Conservation (phyloP, 2,797 vertebrate genomes). For the Sebastes diploproa region DNA sequence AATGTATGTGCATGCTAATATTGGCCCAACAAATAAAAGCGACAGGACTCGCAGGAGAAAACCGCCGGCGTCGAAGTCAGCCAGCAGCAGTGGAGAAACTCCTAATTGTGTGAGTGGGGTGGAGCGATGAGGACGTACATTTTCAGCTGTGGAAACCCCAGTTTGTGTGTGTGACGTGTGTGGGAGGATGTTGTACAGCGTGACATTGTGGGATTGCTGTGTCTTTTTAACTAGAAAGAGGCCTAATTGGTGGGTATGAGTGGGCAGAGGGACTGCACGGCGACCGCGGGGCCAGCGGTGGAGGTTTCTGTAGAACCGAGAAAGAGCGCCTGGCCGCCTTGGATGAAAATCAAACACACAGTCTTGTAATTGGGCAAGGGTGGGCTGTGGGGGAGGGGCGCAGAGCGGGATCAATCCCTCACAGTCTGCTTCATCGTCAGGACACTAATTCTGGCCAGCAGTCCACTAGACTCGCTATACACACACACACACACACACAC, state of each 20-base stretch:
- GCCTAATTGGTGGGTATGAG: constrained; percentile 59
- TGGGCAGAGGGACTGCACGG: constrained; percentile 53
- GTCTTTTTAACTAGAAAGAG: constrained; percentile 53
- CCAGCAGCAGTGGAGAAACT: constrained; percentile 20
- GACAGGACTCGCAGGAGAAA: neutral
- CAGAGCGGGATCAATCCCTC: constrained; percentile 37
- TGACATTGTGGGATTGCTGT: constrained; percentile 45
- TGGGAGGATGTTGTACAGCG: constrained; percentile 34
- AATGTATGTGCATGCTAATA: constrained; percentile 25
- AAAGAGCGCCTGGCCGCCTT: constrained; percentile 20
- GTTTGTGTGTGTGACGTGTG: neutral
- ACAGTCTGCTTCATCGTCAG: constrained; percentile 45
- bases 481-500: constrained; percentile 16
- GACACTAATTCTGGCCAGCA: constrained; percentile 29
- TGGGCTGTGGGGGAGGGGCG: constrained; percentile 16
- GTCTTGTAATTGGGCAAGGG: constrained; percentile 53
- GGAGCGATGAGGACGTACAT: neutral
- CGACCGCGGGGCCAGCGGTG: constrained; percentile 25
- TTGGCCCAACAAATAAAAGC: constrained; percentile 19
- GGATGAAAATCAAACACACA: constrained; percentile 53
- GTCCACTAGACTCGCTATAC: neutral
- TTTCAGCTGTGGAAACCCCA: constrained; percentile 40
- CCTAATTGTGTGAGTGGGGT: constrained; percentile 19
- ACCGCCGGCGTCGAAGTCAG: constrained; percentile 1
- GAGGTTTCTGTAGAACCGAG: constrained; percentile 36